These are phyloP conservation scores for Cyanocitta stelleri DNA, from an alignment of 2,113 vertebrate species.

Conservation along the genomic window DNA sequence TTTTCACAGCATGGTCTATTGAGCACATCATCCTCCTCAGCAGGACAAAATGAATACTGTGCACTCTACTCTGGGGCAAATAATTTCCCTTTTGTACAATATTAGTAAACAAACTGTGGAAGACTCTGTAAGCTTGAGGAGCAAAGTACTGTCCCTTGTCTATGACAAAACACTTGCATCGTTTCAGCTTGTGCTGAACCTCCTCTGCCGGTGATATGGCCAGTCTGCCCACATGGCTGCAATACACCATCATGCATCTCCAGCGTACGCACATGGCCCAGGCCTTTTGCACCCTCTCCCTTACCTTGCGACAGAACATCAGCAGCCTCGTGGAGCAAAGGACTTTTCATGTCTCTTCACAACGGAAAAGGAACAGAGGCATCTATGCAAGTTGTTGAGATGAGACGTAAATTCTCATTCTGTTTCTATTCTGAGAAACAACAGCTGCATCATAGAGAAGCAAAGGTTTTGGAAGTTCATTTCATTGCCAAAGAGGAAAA, in stretches of 20 bases:
- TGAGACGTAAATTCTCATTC: neutral
- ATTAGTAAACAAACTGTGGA: neutral
- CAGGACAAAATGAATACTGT: conserved; percentile 2
- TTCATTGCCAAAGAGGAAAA: neutral
- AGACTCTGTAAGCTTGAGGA: neutral
- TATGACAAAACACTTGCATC: neutral
- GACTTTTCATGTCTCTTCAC: neutral
- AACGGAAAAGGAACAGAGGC: neutral
- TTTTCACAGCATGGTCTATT: conserved; percentile 46
- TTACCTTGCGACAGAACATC: neutral
- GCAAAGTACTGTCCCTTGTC: neutral
- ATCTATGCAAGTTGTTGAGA: neutral
- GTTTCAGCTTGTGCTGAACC: neutral
- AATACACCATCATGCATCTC: accelerated
- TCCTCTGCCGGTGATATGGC: neutral
- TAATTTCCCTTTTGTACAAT: neutral
- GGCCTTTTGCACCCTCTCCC: neutral
- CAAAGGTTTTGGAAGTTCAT: neutral
- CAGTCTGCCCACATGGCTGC: neutral
- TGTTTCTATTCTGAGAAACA: neutral
- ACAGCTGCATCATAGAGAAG: neutral
- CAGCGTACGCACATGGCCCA: accelerated
- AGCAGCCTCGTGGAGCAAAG: neutral
- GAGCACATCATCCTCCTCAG: conserved; percentile 36
- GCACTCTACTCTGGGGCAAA: neutral